Base-by-base conservation (phyloP, 2,113 vertebrate genomes). In the Tympanuchus pallidicinctus region DNA sequence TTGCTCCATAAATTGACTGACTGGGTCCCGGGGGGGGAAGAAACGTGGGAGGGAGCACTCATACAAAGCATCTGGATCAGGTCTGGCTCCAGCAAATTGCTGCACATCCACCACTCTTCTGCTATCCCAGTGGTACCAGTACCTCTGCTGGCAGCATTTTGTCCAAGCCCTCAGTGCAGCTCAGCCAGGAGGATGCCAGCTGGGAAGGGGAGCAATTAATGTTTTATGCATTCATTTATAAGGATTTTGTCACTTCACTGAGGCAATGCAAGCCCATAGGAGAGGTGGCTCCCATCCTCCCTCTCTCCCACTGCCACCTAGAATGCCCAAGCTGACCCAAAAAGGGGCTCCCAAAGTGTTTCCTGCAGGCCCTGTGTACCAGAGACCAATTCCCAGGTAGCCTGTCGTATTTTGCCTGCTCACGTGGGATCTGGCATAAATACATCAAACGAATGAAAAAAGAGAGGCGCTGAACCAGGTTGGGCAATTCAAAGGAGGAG, bases 131-230 rank as follows among this genome's bases (percentile, higher is more conserved):
- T 0, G 11, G 15, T 56, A 18, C 15, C 3, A 1, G 50, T 14
- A 32, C 10, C 85, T 34, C 47, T 48, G 42, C 36, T 43, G 43
- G 19, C n/a, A 22, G 36, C 5, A 1, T 56, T 8, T 1, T 32
- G 13, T 6, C 64, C 4, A 0, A 15, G 18, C 52, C 43, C 21
- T 30, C 50, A 6, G 0, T 0, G 20, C 61, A 59, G 50, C 63
- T 85, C 8, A 0, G 12, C 32, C 0, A 60, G 42, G 34, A 67
- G 42, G 66, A n/a, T 32, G 4, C 27, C 71, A 71, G 45, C 75
- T 69, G 71, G 48, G 11, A 80, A 77, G 11, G 36, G 76, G 72
- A 80, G 54, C 20, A 63, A 57, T 45, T 47, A 30, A 24, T 14
- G 50, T 7, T 38, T 60, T 78, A 79, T 76, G 47, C 66, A n/a